Base-by-base conservation (phyloP, 2,888 invertebrate species). In the Charanyca ferruginea region DNA sequence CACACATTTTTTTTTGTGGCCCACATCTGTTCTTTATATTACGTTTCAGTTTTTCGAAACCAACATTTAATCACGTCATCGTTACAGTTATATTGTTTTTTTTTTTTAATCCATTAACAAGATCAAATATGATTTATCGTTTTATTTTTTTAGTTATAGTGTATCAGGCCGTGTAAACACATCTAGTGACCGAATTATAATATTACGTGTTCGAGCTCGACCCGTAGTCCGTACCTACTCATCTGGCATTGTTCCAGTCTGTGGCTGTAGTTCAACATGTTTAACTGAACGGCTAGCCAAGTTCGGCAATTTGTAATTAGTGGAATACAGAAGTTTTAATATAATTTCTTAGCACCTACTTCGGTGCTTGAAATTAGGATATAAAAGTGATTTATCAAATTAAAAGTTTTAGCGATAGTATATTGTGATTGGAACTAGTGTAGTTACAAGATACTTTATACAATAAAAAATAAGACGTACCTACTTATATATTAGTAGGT, bases 171-270 rank as follows among this genome's bases (percentile, higher is more conserved):
- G 11, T 16, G 16, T 2, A 42, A 23, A 13, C 20, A n/a, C n/a
- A 20, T 4, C 16, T 25, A 13, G n/a, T 42, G 28, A 6, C 28
- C 18, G 13, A 42, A 6, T 18, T 32, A 32, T 11, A 28, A 35
- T 61, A 23, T 35, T 16, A 11, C 18, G 28, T 22, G 20, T 41
- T 18, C 16, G n/a, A 32, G 8, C 64, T 35, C 51, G 52, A 8
- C 28, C 35, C 20, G 11, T 47, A 22, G 6, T 22, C 35, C 20
- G 11, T 47, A 22, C 13, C 23, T 18, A 18, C 11, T 65, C 22
- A 38, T 18, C 38, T 66, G 66, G 54, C 66, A 32, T 41, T 54
- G 38, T 66, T 66, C 47, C 54, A 66, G 22, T 9, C 16, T 9
- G 32, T n/a, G 54, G 23, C 9, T 55, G 54, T n/a, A 55, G 9